These are phyloP conservation scores for Acronicta alni DNA, from an alignment of 2,888 invertebrate species.

Conservation along the genomic window DNA sequence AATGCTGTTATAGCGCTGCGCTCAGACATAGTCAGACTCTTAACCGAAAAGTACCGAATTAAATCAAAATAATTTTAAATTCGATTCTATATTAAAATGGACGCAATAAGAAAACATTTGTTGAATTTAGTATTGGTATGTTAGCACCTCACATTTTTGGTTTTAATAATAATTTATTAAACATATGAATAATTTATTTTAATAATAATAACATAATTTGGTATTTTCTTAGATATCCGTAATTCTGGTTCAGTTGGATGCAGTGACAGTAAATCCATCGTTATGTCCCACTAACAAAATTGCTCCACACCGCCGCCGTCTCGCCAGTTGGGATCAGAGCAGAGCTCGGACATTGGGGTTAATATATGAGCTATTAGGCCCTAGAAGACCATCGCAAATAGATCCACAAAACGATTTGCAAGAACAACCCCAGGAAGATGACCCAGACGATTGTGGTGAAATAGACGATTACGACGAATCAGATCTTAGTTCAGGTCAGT, in stretches of 20 bases:
- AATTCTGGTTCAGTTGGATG: constrained; percentile 62
- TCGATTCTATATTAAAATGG: constrained; percentile 13
- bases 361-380: constrained; percentile 71
- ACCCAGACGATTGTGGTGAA: constrained; percentile 80
- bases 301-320: constrained; percentile 75
- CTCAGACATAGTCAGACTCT: constrained; percentile 72
- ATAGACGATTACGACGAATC: constrained; percentile 86
- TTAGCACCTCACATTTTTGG: neutral
- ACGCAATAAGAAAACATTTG: constrained; percentile 23
- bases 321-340: constrained; percentile 57
- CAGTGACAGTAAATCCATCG: constrained; percentile 75
- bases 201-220: neutral
- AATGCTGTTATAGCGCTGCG: constrained; percentile 62
- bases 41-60: constrained; percentile 58
- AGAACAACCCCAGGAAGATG: constrained; percentile 77
- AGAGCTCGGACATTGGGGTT: constrained; percentile 75
- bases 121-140: constrained; percentile 42
- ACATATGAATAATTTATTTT: neutral
- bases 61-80: constrained; percentile 9
- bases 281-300: constrained; percentile 85
- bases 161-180: no score
- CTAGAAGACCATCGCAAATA: constrained; percentile 56
- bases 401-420: constrained; percentile 65
- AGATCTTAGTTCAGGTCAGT: constrained; percentile 81
- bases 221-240: constrained; percentile 60